Base-by-base conservation (phyloP, 2,797 vertebrate genomes). In the Micromesistius poutassou region DNA sequence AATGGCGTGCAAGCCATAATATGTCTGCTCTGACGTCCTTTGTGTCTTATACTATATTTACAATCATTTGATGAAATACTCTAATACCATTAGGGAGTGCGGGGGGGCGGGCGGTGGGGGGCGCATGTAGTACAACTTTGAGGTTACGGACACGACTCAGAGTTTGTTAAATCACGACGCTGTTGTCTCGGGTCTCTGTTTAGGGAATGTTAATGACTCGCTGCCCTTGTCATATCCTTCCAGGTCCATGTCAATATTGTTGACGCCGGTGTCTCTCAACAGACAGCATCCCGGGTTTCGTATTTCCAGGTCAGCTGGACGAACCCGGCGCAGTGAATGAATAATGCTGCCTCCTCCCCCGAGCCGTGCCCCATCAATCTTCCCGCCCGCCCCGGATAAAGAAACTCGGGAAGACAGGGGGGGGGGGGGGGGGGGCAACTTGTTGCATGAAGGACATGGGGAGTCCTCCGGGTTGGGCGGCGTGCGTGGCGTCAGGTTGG, bases 371-470 rank as follows among this genome's bases (percentile, higher is more conserved):
- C 77, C 81, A 86, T 90, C 85, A 90, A 86, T 88, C 80, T 78
- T 78, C 14, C 73, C 55, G 22, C 55, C 25, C 12, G n/a, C n/a
- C 13, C n/a, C 25, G 78, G 78, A 83, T 83, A 79, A 89, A 89
- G 79, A 83, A 83, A 42, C n/a, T 14, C 50, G 13, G 13, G 30
- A 35, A 22, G 5, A 68, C 33, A n/a, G n/a, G n/a, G n/a, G n/a
- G n/a, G n/a, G n/a, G n/a, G n/a, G n/a, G n/a, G n/a, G n/a, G n/a
- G n/a, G 86, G 84, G 79, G 84, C 31, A 46, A 68, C 74, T 80
- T 72, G 62, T 73, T 81, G 72, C 85, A 76, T 89, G 86, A 91
- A 93, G 90, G 90, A 85, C 89, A 89, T 71, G 75, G 79, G 75
- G 28, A 68, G 81, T 79, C 78, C 78, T 76, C 84, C 86, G 78